These are phyloP conservation scores for Omphaloscelis lunosa DNA, from an alignment of 2,888 invertebrate species.

Conservation along the genomic window DNA sequence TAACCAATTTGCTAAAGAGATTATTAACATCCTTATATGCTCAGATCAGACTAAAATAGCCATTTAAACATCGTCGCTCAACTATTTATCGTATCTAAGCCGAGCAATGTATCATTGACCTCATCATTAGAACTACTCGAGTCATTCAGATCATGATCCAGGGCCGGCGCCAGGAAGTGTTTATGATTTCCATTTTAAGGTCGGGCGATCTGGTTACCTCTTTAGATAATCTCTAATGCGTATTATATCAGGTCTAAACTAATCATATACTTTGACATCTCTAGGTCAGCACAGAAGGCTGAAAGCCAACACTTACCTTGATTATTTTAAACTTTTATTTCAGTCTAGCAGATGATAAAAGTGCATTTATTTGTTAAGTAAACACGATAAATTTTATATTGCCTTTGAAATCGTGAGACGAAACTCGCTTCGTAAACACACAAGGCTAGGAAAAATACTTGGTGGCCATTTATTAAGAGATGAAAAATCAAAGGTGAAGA, in stretches of 20 bases:
- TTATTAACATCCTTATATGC: constrained; percentile 10
- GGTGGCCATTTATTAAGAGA: constrained; percentile 44
- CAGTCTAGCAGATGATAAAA: constrained; percentile 74
- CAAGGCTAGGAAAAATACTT: constrained; percentile 62
- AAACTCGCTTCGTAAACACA: constrained; percentile 51
- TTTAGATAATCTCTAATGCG: constrained; percentile 71
- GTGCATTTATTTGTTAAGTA: constrained; percentile 79
- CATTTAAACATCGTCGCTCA: background rate
- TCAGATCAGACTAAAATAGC: constrained; percentile 27
- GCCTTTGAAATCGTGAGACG: constrained; percentile 75
- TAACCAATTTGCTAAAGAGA: background rate
- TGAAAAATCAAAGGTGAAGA: constrained; percentile 32
- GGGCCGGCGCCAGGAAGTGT: constrained; percentile 68
- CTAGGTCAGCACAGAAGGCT: constrained; percentile 82
- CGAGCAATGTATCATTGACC: constrained; percentile 68
- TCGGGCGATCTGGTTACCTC: constrained; percentile 67
- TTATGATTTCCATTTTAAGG: constrained; percentile 61
- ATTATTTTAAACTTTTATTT: constrained; percentile 81
- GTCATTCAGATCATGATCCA: constrained; percentile 55
- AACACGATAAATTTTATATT: constrained; percentile 77
- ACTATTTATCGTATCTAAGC: constrained; percentile 37
- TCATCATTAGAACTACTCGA: constrained; percentile 60
- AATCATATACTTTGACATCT: constrained; percentile 78
- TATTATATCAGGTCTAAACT: constrained; percentile 75
- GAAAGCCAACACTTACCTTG: constrained; percentile 76